These are phyloP conservation scores for Ranitomeya imitator DNA, from an alignment of 2,113 vertebrate species.

Conservation along the genomic window DNA sequence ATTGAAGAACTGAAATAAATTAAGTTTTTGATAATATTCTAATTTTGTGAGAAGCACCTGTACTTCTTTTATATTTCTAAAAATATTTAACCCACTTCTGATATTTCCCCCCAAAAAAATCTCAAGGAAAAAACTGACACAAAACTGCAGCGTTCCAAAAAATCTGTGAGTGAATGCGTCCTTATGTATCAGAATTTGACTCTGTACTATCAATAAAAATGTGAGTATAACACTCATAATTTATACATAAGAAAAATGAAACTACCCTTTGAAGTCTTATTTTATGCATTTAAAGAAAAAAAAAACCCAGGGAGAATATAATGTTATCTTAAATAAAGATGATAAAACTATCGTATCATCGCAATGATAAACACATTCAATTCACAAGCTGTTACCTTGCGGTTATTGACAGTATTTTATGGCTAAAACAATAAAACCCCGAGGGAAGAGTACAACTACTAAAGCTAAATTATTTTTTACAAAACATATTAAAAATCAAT, in stretches of 20 bases:
- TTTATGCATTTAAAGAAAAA: not conserved
- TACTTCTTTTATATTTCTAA: too few species aligned
- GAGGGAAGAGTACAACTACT: not conserved
- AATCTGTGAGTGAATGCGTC: too few species aligned
- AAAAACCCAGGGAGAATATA: not conserved
- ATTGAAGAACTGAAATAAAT: too few species aligned
- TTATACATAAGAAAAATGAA: not conserved
- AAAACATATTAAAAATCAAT: conserved; percentile 40
- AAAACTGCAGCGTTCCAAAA: too few species aligned
- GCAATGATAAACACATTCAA: conserved; percentile 9
- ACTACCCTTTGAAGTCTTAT: not conserved
- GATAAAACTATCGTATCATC: not conserved
- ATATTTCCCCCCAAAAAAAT: too few species aligned
- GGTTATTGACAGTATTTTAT: conserved; percentile 12
- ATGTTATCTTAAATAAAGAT: not conserved
- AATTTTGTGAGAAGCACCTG: too few species aligned
- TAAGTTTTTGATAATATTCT: too few species aligned
- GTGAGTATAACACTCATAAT: not conserved
- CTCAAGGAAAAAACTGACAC: too few species aligned
- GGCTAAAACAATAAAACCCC: conserved; percentile 17
- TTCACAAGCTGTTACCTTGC: not conserved
- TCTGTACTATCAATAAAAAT: not conserved
- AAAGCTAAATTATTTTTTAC: conserved; percentile 6
- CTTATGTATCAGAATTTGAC: not conserved
- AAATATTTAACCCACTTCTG: too few species aligned